Conservation (phyloP, 2,113 vertebrate species). For the Pholis gunnellus region DNA sequence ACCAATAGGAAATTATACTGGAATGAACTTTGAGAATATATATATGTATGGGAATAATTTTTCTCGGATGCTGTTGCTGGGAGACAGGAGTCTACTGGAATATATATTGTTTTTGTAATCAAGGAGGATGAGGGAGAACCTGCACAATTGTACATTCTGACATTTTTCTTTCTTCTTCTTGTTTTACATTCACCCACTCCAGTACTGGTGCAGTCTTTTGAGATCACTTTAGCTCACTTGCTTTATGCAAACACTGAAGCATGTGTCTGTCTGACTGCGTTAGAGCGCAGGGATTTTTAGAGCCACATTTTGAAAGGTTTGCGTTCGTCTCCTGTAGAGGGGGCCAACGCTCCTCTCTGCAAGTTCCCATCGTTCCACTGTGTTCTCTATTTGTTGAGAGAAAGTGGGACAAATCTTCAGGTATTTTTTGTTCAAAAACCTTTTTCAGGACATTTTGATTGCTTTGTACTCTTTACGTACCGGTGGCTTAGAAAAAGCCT, state of each 20-base stretch:
- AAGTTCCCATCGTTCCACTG: slow-evolving; percentile 7
- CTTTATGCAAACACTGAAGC: slow-evolving; percentile 10
- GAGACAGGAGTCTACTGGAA: slow-evolving; percentile 27
- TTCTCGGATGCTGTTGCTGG: slow-evolving; percentile 36
- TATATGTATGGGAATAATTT: background rate
- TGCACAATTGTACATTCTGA: slow-evolving; percentile 14
- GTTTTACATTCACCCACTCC: background rate
- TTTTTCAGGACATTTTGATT: slow-evolving; percentile 50
- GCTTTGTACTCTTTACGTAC: slow-evolving; percentile 22
- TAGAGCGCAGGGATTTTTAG: slow-evolving; percentile 1
- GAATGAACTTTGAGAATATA: slow-evolving; percentile 16
- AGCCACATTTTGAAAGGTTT: slow-evolving; percentile 9
- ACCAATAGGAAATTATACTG: background rate
- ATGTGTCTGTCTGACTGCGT: background rate
- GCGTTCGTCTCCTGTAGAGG: slow-evolving; percentile 75
- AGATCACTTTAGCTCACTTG: background rate
- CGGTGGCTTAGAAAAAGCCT: slow-evolving; percentile 34
- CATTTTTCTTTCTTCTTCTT: background rate
- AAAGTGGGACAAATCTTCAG: slow-evolving; percentile 56
- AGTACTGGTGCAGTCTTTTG: background rate
- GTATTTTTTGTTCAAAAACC: slow-evolving; percentile 52
- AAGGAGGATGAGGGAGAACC: slow-evolving; percentile 18
- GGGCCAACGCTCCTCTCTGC: slow-evolving; percentile 64
- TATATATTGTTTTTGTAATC: slow-evolving; percentile 17
- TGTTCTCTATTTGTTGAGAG: slow-evolving; percentile 32